These are phyloP conservation scores for Myotis yumanensis DNA, from an alignment of 2,113 vertebrate genomes.

Conservation along the genomic window DNA sequence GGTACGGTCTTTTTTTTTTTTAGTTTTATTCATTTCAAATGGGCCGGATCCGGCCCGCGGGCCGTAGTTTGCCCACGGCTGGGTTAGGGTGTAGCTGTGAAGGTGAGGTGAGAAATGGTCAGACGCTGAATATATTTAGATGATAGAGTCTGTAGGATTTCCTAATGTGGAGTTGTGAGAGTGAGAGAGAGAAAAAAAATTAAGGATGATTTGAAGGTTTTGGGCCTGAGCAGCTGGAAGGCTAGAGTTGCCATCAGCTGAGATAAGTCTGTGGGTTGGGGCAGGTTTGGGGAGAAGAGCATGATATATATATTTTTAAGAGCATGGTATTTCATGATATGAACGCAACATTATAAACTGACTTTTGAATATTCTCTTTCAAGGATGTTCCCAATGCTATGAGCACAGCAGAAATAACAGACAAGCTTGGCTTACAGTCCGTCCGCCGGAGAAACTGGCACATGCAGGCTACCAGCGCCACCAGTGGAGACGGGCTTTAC, in stretches of 20 bases:
- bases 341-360: not conserved
- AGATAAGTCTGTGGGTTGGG: not conserved
- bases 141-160: not conserved
- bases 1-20: no score
- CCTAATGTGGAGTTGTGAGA: not conserved
- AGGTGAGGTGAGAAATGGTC: not conserved
- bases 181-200: not conserved
- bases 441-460: conserved; percentile 86
- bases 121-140: not conserved
- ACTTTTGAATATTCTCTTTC: conserved; percentile 25
- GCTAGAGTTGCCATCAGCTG: not conserved
- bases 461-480: conserved; percentile 90
- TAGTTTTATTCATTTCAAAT: no score
- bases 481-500: conserved; percentile 88
- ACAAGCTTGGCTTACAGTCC: conserved; percentile 86
- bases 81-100: not conserved
- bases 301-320: not conserved
- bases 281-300: not conserved
- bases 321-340: not conserved
- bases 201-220: not conserved
- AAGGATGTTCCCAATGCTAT: conserved; percentile 90
- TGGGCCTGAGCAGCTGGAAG: not conserved
- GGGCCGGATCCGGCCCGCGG: no score
- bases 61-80: no score
- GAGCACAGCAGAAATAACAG: conserved; percentile 89